Conservation (phyloP, 2,888 invertebrate species). For the Netelia fuscicornis region DNA sequence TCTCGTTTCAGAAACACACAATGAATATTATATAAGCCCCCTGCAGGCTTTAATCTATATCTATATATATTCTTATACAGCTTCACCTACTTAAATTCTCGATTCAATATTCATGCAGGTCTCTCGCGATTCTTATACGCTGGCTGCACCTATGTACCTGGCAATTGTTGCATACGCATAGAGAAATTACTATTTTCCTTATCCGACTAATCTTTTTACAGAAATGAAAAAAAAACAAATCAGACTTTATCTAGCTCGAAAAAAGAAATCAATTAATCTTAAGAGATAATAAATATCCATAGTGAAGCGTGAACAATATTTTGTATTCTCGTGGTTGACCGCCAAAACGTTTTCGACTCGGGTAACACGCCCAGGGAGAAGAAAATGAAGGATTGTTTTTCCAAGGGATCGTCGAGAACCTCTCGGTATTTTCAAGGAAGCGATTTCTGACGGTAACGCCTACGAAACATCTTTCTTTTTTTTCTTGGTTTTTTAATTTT, state of each 20-base stretch:
- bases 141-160: background rate
- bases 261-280: background rate
- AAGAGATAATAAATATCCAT: background rate
- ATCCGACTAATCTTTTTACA: background rate
- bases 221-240: background rate
- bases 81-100: slow-evolving; percentile 35
- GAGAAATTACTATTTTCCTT: background rate
- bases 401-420: slow-evolving; percentile 4
- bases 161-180: background rate
- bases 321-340: background rate
- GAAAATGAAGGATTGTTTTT: slow-evolving; percentile 53
- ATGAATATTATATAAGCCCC: slow-evolving; percentile 33
- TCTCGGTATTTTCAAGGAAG: slow-evolving; percentile 44
- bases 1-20: slow-evolving; percentile 49
- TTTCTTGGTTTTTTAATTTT: slow-evolving; percentile 11
- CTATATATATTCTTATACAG: background rate
- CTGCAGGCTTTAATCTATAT: background rate
- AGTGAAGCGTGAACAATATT: background rate
- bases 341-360: background rate
- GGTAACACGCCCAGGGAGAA: slow-evolving; percentile 15
- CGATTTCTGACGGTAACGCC: slow-evolving; percentile 33
- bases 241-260: background rate
- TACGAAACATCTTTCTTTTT: slow-evolving; percentile 27
- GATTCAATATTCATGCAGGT: slow-evolving; percentile 41
- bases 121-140: background rate